Conservation (phyloP, 1,140 invertebrate genomes). For the Trichogramma pretiosum region DNA sequence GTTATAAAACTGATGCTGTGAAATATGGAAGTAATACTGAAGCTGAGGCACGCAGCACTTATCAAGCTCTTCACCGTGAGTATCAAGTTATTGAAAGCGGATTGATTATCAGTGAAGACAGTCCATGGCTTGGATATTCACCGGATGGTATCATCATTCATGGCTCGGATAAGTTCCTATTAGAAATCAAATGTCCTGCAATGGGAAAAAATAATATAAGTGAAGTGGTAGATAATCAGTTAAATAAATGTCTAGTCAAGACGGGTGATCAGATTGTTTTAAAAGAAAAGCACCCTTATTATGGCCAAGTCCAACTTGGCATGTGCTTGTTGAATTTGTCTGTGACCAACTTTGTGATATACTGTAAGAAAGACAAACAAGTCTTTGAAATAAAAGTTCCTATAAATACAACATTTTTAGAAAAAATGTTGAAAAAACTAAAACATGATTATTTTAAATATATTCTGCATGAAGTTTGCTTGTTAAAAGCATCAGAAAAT, state of each 20-base stretch:
- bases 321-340: slow-evolving; percentile 19
- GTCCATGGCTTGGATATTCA: slow-evolving; percentile 16
- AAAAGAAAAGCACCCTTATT: slow-evolving; percentile 19
- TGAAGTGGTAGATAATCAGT: background rate
- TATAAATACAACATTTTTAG: background rate
- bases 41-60: slow-evolving; percentile 5
- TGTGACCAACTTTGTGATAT: slow-evolving; percentile 17
- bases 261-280: slow-evolving; percentile 6
- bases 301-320: slow-evolving; percentile 20
- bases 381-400: slow-evolving; percentile 2
- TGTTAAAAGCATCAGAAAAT: background rate
- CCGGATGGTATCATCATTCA: slow-evolving; percentile 16
- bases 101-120: slow-evolving; percentile 10
- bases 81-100: slow-evolving; percentile 13
- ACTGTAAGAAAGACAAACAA: slow-evolving; percentile 11
- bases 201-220: background rate
- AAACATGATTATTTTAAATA: slow-evolving; percentile 6
- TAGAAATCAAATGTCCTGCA: slow-evolving; percentile 18
- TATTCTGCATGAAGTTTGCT: slow-evolving; percentile 10
- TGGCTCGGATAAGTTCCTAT: slow-evolving; percentile 11
- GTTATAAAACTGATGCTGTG: background rate
- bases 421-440: background rate
- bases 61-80: background rate
- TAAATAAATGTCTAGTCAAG: background rate
- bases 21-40: slow-evolving; percentile 14